These are phyloP conservation scores for Aethes cnicana DNA, from an alignment of 2,888 invertebrate genomes.

Conservation along the genomic window DNA sequence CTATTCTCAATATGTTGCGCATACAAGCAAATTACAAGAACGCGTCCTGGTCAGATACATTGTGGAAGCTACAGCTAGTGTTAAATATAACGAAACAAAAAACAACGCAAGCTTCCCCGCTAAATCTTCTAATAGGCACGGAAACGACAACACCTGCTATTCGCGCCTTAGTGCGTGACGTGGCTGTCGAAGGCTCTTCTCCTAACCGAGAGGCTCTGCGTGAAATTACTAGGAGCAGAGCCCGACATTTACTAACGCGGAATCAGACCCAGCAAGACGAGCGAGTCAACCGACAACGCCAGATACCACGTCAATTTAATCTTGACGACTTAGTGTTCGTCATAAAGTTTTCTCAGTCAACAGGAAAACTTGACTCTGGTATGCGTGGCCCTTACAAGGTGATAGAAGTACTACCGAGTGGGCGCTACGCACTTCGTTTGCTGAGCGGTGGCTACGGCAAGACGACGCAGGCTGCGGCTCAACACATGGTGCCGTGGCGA, in stretches of 20 bases:
- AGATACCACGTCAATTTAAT: constrained; percentile 2
- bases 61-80: constrained; percentile 17
- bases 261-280: constrained; percentile 7
- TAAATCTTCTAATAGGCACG: constrained; percentile 14
- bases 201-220: constrained; percentile 9
- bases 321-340: constrained; percentile 17
- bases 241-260: not conserved
- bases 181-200: not conserved
- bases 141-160: constrained; percentile 18
- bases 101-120: constrained; percentile 13
- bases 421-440: constrained; percentile 25
- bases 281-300: not conserved
- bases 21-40: constrained; percentile 4
- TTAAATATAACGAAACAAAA: constrained; percentile 16
- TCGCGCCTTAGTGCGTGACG: constrained; percentile 14
- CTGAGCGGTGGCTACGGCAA: constrained; percentile 23
- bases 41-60: constrained; percentile 1
- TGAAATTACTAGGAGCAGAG: not conserved
- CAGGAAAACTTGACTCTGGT: constrained; percentile 23
- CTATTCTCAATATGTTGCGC: constrained; percentile 33
- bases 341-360: constrained; percentile 16
- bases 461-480: constrained; percentile 28
- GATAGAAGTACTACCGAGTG: constrained; percentile 11
- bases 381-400: constrained; percentile 30
- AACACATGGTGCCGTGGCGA: constrained; percentile 34